A percentile compares a stretch with the other conserved stretches of the same genome.
Conservation (phyloP, 1,140 invertebrate genomes). For the Zaprionus davidi region DNA sequence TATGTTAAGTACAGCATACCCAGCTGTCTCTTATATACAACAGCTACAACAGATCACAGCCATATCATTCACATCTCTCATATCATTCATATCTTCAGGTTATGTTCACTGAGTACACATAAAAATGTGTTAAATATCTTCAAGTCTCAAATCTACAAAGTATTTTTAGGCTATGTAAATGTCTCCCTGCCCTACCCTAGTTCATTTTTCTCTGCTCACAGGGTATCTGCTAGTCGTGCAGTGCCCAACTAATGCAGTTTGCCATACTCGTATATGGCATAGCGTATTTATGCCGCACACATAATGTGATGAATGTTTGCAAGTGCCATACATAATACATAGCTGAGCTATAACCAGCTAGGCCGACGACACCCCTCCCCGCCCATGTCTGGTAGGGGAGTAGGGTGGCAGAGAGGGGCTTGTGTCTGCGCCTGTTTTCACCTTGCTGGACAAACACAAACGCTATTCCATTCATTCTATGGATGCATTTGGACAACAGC, state of each 20-base stretch:
- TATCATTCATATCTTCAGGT: too few relatives aligned
- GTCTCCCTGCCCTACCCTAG: background rate
- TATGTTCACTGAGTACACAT: too few relatives aligned
- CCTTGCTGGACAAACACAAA: slow-evolving; percentile 49
- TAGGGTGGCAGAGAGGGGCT: background rate
- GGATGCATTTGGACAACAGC: slow-evolving; percentile 47
- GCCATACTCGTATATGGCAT: background rate
- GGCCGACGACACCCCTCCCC: background rate
- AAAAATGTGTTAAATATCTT: too few relatives aligned
- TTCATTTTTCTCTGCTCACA: background rate
- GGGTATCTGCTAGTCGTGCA: slow-evolving; percentile 14
- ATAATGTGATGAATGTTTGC: slow-evolving; percentile 40
- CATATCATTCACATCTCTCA: too few relatives aligned
- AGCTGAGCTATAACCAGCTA: background rate
- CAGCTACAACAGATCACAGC: too few relatives aligned
- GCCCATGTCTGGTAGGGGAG: slow-evolving; percentile 14
- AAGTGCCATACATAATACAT: slow-evolving; percentile 14
- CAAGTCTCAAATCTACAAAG: background rate
- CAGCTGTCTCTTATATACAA: background rate
- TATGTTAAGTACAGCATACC: background rate
- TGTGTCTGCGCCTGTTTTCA: slow-evolving; percentile 49
- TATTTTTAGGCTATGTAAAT: background rate
- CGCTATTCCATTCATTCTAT: slow-evolving; percentile 47
- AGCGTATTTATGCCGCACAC: slow-evolving; percentile 13
- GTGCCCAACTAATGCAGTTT: background rate